These are phyloP conservation scores for Palythoa grandis DNA, from an alignment of 92 coral and sea anemone species.

Conservation along the genomic window DNA sequence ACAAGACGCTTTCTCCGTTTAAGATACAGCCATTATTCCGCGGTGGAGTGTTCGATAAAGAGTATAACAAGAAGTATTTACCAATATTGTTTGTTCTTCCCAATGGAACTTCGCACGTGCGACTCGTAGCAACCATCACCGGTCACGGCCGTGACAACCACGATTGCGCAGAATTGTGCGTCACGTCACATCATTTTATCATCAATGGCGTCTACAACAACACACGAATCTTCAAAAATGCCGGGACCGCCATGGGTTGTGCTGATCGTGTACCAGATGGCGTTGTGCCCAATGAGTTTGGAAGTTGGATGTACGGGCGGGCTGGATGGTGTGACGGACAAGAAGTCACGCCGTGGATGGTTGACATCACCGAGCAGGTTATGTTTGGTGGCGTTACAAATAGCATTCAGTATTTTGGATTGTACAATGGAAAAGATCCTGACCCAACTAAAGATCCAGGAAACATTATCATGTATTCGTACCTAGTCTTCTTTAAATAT, in stretches of 20 bases:
- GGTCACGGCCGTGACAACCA: conserved; percentile 96
- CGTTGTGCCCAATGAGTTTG: conserved; percentile 71
- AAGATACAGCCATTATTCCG: conserved; percentile 70
- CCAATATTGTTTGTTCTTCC: conserved; percentile 61
- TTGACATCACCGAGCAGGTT: conserved; percentile 75
- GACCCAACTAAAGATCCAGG: conserved; percentile 92
- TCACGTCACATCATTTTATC: conserved; percentile 91
- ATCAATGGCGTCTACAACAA: conserved; percentile 52
- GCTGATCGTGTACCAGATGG: conserved; percentile 68
- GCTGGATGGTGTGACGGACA: conserved; percentile 98
- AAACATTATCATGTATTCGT: conserved; percentile 87
- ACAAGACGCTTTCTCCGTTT: conserved; percentile 76
- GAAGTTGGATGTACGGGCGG: conserved; percentile 90
- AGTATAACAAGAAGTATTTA: conserved; percentile 81
- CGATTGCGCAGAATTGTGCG: conserved; percentile 91
- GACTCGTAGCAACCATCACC: conserved; percentile 92
- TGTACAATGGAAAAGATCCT: conserved; percentile 83
- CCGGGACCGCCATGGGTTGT: conserved; percentile 86
- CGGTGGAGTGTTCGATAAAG: conserved; percentile 87
- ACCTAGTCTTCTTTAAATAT: conserved; percentile 77
- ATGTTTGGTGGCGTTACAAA: conserved; percentile 53
- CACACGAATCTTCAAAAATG: conserved; percentile 80
- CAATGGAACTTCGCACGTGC: conserved; percentile 66
- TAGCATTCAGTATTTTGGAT: conserved; percentile 74
- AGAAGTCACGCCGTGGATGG: conserved; percentile 96